Evolutionary conservation across 2,888 invertebrate species (phyloP), one percentile per base, ranked within the genome.

Genomic region (Amaurobius ferox): DNA sequence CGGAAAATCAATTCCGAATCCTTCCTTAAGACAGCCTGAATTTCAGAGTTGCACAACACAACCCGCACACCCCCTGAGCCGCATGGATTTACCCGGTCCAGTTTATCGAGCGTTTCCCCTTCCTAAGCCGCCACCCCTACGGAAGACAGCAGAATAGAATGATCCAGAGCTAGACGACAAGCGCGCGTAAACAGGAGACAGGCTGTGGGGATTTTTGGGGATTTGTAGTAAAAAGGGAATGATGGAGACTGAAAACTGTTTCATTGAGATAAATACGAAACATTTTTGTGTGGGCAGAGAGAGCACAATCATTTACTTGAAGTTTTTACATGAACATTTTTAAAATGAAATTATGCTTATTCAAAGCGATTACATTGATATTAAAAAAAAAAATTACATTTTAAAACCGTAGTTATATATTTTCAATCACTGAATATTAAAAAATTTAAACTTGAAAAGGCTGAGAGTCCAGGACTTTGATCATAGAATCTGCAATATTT

Each of bases 71-170:
- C 76, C 62, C 70, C 11, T 11, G 13, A n/a, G 0, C 2, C 19
- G 9, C 70, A 76, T 83, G 77, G 71, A 32, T 70, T 55, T 39
- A 67, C 44, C 83, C 55, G 64, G 30, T 61, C 66, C 48, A 67
- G 66, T 77, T 83, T 83, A 83, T 83, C 83, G 83, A 83, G 77
- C 83, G 76, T 64, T 62, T 48, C 30, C 48, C 32, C 29, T 26
- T 48, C 23, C 9, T 16, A 6, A 1, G 5, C 5, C 11, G 5
- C 19, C 55, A 55, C 55, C 55, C 55, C 55, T 23, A 55, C 55
- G 23, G 23, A 23, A n/a, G n/a, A n/a, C n/a, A n/a, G n/a, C 19
- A 3, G n/a, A 44, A 44, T n/a, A 55, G 5, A 55, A 23, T 55
- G 55, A 23, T 6, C 19, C 23, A 23, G n/a, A 55, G 11, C 55